These are phyloP conservation scores for Smithornis capensis DNA, from an alignment of 2,113 vertebrate species.

Conservation along the genomic window DNA sequence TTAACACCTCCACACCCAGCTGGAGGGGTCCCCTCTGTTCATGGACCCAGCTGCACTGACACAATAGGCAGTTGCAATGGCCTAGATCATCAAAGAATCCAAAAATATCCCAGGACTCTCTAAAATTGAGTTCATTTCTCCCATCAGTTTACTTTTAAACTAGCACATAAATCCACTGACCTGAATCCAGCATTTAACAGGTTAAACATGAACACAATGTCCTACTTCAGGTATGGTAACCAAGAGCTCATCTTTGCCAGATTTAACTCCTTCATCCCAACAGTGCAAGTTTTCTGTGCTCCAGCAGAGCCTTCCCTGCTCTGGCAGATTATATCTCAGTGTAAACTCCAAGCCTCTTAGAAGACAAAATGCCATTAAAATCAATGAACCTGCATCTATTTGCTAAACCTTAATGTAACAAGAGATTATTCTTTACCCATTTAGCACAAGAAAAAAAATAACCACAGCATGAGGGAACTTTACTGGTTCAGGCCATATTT, in stretches of 20 bases:
- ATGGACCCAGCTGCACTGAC: too few species aligned
- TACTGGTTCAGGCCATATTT: background rate
- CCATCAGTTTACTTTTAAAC: too few species aligned
- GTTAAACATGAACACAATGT: rapidly evolving
- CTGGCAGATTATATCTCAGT: background rate
- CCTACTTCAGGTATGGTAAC: background rate
- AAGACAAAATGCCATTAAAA: background rate
- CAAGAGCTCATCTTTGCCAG: background rate
- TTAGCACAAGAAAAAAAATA: background rate
- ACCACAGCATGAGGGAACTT: background rate
- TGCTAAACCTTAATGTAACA: background rate
- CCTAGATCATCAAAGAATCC: too few species aligned
- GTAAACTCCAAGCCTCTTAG: background rate
- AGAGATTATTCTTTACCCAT: background rate
- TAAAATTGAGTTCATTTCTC: too few species aligned
- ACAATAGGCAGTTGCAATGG: too few species aligned
- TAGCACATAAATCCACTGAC: background rate
- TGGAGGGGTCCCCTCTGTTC: too few species aligned
- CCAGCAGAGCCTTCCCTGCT: background rate
- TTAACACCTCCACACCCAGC: too few species aligned
- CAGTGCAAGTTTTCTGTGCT: background rate
- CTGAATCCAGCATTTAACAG: background rate
- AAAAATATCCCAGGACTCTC: too few species aligned
- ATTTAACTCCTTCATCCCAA: background rate
- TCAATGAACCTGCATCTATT: background rate